phyloP scores from a whole-genome alignment of 2,797 vertebrate species.

The Echiichthys vipera region DNA sequence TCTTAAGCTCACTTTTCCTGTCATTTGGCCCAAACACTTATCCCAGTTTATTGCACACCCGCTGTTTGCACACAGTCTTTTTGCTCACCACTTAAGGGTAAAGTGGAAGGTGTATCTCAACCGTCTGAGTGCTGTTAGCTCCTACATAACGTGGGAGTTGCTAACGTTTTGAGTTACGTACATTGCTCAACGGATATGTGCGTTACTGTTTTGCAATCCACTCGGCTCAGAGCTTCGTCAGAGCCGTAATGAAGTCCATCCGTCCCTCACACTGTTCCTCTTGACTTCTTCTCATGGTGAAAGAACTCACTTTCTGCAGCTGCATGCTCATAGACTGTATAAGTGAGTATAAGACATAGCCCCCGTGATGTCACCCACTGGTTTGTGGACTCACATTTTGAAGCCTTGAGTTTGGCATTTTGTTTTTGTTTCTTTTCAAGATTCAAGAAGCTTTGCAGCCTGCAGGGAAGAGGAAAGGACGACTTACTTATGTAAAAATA shows the following conservation, averaged over 20 bases:
- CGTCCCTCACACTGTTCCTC: neutral
- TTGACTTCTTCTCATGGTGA: slow-evolving; percentile 1
- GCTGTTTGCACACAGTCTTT: neutral
- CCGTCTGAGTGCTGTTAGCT: slow-evolving; percentile 13
- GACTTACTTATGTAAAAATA: too few relatives aligned
- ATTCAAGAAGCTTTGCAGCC: too few relatives aligned
- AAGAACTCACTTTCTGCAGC: neutral
- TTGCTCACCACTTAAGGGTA: neutral
- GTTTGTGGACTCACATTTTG: too few relatives aligned
- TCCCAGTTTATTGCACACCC: neutral
- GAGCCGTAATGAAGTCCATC: neutral
- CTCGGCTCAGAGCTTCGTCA: neutral
- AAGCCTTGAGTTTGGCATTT: too few relatives aligned
- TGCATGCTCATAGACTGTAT: too few relatives aligned
- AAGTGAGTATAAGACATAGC: too few relatives aligned
- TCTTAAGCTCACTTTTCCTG: neutral
- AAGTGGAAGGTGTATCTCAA: slow-evolving; percentile 11
- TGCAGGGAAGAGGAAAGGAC: too few relatives aligned
- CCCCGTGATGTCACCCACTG: too few relatives aligned
- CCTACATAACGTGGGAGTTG: slow-evolving; percentile 19
- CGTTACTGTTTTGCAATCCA: slow-evolving; percentile 1
- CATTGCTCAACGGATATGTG: neutral
- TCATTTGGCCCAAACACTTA: neutral
- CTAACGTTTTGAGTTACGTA: slow-evolving; percentile 23
- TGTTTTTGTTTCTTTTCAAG: too few relatives aligned